Conservation (phyloP, 1,140 invertebrate species). For the Coboldia fuscipes region DNA sequence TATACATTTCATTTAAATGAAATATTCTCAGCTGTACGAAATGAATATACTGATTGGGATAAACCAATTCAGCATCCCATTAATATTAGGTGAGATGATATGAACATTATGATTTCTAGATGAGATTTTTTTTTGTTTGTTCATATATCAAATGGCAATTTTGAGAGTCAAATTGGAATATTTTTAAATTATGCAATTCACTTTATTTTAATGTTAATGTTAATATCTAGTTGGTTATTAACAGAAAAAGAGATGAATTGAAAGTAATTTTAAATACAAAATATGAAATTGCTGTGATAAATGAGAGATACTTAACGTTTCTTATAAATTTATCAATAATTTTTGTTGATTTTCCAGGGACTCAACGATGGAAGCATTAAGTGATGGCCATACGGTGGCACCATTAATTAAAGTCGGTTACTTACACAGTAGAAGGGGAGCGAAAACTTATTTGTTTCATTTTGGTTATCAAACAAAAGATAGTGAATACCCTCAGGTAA, state of each 20-base stretch:
- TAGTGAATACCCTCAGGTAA: conserved; percentile 47
- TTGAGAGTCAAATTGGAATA: too few relatives aligned
- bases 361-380: conserved; percentile 67
- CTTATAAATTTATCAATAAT: conserved; percentile 13
- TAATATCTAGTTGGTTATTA: too few relatives aligned
- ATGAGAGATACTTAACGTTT: too few relatives aligned
- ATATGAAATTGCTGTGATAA: too few relatives aligned
- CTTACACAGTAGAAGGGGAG: conserved; percentile 42
- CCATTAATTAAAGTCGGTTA: conserved; percentile 45
- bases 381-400: conserved; percentile 59
- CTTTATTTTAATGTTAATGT: too few relatives aligned
- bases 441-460: conserved; percentile 54
- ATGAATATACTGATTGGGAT: conserved; percentile 87
- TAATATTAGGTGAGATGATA: conserved; percentile 22
- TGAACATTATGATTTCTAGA: neutral
- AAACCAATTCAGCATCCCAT: conserved; percentile 66
- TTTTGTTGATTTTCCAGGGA: conserved; percentile 27
- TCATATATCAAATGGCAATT: too few relatives aligned
- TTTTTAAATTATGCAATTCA: too few relatives aligned
- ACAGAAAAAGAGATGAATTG: too few relatives aligned
- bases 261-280: too few relatives aligned
- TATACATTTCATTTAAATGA: conserved; percentile 78
- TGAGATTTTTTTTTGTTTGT: too few relatives aligned
- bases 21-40: conserved; percentile 72
- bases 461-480: conserved; percentile 61